Evolutionary conservation across 1,140 invertebrate genomes (phyloP).

Genomic region (Saccostrea glomerata): DNA sequence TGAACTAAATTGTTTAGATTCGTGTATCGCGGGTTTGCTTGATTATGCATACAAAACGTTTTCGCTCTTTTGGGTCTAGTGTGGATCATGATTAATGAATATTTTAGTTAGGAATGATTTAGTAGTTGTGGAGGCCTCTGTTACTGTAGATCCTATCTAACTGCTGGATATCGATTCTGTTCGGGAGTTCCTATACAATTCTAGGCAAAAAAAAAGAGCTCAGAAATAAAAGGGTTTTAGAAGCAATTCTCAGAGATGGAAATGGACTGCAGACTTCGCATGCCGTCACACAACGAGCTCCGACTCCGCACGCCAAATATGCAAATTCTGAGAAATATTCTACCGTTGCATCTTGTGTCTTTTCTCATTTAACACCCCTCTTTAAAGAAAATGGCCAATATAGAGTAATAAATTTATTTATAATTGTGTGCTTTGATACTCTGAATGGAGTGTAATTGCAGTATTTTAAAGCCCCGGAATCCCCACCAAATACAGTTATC

Average conservation of each 20-base stretch:
- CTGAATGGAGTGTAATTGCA: constrained; percentile 3
- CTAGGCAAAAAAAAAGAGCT: neutral
- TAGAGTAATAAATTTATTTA: constrained; percentile 20
- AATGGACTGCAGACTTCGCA: neutral
- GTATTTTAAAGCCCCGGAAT: neutral
- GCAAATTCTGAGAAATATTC: constrained; percentile 13
- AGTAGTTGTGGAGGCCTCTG: neutral
- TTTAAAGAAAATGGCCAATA: constrained; percentile 13
- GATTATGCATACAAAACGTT: constrained; percentile 32
- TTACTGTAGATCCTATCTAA: neutral
- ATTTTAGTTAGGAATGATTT: constrained; percentile 30
- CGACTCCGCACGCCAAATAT: neutral
- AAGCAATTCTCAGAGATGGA: constrained; percentile 30
- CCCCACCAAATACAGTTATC: neutral
- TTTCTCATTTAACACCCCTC: neutral
- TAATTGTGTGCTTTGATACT: constrained; percentile 15
- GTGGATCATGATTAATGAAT: constrained; percentile 24
- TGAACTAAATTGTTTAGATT: constrained; percentile 38
- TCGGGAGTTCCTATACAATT: constrained; percentile 9
- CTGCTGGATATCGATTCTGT: neutral
- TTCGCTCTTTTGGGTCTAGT: constrained; percentile 35
- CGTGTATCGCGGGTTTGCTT: constrained; percentile 8
- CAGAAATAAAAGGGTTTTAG: constrained; percentile 34
- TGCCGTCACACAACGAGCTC: neutral
- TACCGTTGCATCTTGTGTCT: neutral